Percentiles rank a stretch among this genome's conserved stretches.
Evolutionary conservation across 2,113 vertebrate genomes (phyloP).

Genomic region (Gambusia holbrooki): DNA sequence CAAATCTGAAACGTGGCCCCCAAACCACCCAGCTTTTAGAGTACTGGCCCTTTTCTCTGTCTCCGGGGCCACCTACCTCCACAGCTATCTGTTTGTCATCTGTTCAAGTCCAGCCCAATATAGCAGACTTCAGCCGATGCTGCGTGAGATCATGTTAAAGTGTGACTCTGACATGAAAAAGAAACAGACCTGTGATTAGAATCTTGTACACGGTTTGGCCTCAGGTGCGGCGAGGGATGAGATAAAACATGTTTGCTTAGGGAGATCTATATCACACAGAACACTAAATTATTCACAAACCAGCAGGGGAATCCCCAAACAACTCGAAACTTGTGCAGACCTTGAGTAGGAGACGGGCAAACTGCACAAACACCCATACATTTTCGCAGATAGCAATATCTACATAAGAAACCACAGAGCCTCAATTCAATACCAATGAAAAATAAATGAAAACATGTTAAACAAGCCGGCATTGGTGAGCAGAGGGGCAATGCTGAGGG

Average conservation of each 20-base stretch:
- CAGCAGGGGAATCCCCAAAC: conserved; percentile 29
- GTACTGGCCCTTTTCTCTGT: not conserved
- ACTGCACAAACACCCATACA: conserved; percentile 12
- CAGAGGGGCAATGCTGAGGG: conserved; percentile 28
- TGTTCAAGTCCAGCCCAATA: not conserved
- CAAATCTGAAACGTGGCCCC: not conserved
- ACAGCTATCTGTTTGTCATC: not conserved
- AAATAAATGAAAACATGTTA: conserved; percentile 17
- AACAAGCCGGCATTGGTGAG: conserved; percentile 28
- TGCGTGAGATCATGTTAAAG: conserved; percentile 28
- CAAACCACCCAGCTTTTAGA: not conserved
- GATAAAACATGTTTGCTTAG: conserved; percentile 85
- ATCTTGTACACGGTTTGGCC: conserved; percentile 65
- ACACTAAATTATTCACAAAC: conserved; percentile 62
- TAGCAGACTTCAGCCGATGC: not conserved
- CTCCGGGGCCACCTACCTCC: not conserved
- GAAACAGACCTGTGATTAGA: conserved; percentile 62
- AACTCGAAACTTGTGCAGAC: conserved; percentile 31
- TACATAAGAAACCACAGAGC: not conserved
- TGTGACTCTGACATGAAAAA: conserved; percentile 30
- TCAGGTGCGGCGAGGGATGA: conserved; percentile 82
- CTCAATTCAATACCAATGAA: conserved; percentile 23
- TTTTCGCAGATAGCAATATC: conserved; percentile 1
- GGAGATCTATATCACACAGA: conserved; percentile 73
- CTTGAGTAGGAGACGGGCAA: conserved; percentile 6